A percentile compares a stretch with the other conserved stretches of the same genome.
These are phyloP conservation scores for Anser brachyrhynchus DNA, from an alignment of 2,113 vertebrate genomes.

Conservation along the genomic window DNA sequence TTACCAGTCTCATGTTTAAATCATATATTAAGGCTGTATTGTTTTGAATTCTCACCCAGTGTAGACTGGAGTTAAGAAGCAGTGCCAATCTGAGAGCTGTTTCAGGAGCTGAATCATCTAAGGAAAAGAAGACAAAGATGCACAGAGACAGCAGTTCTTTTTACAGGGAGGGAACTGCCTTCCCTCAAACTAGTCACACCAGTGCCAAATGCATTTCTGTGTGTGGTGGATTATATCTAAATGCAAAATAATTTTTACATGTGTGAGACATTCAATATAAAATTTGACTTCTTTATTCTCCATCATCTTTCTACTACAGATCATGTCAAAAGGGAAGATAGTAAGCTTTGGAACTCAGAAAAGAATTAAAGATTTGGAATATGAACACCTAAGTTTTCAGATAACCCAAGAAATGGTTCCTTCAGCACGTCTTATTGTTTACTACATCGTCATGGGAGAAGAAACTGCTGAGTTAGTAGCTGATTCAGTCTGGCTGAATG, in stretches of 20 bases:
- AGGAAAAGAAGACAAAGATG: background rate
- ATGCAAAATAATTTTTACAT: background rate
- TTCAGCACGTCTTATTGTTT: slow-evolving; percentile 89
- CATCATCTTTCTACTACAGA: slow-evolving; percentile 55
- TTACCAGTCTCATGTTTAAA: background rate
- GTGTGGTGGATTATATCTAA: background rate
- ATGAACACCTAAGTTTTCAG: slow-evolving; percentile 79
- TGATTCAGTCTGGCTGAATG: slow-evolving; percentile 89
- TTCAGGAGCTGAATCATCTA: background rate
- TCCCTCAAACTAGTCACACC: background rate
- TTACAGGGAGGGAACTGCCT: background rate
- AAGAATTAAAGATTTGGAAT: slow-evolving; percentile 32
- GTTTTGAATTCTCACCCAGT: background rate
- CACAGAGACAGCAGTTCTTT: background rate
- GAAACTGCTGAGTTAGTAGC: slow-evolving; percentile 86
- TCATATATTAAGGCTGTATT: background rate
- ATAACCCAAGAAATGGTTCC: slow-evolving; percentile 89
- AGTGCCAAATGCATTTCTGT: background rate
- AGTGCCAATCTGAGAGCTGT: background rate
- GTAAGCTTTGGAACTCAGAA: slow-evolving; percentile 73
- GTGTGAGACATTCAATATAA: background rate
- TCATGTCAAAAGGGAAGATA: slow-evolving; percentile 86
- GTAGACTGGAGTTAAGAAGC: background rate
- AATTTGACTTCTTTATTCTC: background rate
- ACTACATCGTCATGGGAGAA: slow-evolving; percentile 87